These are phyloP conservation scores for Sinocyclocheilus grahami DNA, from an alignment of 2,113 vertebrate species.

Conservation along the genomic window DNA sequence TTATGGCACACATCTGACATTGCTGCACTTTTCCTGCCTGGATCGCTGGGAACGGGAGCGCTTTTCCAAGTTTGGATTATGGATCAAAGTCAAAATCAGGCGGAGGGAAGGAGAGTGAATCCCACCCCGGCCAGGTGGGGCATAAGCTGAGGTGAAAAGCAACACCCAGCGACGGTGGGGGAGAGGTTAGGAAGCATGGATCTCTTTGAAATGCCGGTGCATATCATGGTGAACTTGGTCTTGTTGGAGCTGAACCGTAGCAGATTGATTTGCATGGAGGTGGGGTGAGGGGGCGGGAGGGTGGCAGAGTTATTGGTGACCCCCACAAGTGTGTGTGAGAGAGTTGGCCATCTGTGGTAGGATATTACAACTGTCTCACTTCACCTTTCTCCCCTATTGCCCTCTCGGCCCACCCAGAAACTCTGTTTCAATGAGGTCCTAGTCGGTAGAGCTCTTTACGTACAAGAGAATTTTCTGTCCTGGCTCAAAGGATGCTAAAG, in stretches of 20 bases:
- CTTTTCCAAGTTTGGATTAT: conserved; percentile 67
- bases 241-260: conserved; percentile 78
- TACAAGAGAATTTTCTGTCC: not conserved
- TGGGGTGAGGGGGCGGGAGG: conserved; percentile 11
- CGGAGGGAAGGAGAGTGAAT: conserved; percentile 64
- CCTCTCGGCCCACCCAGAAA: conserved; percentile 31
- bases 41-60: too few relatives aligned
- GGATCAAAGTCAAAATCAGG: conserved; percentile 68
- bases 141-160: conserved; percentile 56
- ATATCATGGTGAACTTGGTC: conserved; percentile 72
- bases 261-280: conserved; percentile 69
- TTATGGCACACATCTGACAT: too few relatives aligned
- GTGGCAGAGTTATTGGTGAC: conserved; percentile 26
- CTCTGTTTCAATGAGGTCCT: not conserved
- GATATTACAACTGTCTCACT: conserved; percentile 34
- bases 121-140: conserved; percentile 71
- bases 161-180: conserved; percentile 65
- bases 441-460: not conserved
- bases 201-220: conserved; percentile 65
- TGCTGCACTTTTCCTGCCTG: too few relatives aligned
- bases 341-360: conserved; percentile 27
- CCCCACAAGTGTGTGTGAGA: conserved; percentile 10
- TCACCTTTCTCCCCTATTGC: conserved; percentile 32
- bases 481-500: not conserved
- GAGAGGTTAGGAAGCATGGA: conserved; percentile 55